Base-by-base conservation (phyloP, 2,113 vertebrate genomes). In the Proterorhinus semilunaris region DNA sequence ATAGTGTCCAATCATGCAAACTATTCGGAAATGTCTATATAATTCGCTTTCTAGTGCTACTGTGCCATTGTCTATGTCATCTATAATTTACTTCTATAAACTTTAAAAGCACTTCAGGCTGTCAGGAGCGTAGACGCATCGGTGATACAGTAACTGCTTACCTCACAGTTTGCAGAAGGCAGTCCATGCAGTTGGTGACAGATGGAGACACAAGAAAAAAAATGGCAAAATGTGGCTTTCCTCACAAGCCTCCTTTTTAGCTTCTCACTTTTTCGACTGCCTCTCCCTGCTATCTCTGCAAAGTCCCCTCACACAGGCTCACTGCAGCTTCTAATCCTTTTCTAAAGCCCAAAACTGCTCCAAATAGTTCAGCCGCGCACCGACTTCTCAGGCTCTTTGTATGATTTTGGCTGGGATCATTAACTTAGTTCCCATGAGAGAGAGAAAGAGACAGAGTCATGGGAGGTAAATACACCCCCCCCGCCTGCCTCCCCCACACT, bases 391-490 rank as follows among this genome's bases (percentile, higher is more conserved):
- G 81, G 85, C 77, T 84, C 83, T 83, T 89, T 82, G 81, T 89
- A 79, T 87, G 86, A 86, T 90, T 86, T 80, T 82, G 86, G 88
- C 85, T 75, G 83, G 76, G 80, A 89, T 86, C 87, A 89, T 91
- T 89, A 90, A 88, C 84, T 84, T 80, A 69, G 82, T 90, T 36
- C 88, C 89, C 86, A 78, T 83, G 88, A 90, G 90, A 90, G 55
- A 42, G 55, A 58, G 83, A 89, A 89, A 90, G 27, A 55, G 53
- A 55, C 27, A 36, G 27, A 36, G 27, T 82, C 75, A 75, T 52
- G 75, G 74, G 87, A 86, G 83, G 88, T 89, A 91, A 88, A 90
- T 87, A 90, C 69, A 69, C 67, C 76, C 81, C 76, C 81, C 87
- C 85, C 81, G 69, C 66, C 74, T 87, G n/a, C 8, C n/a, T 53